Conservation (phyloP, 2,888 invertebrate species). For the Hypselothyrea guttata region DNA sequence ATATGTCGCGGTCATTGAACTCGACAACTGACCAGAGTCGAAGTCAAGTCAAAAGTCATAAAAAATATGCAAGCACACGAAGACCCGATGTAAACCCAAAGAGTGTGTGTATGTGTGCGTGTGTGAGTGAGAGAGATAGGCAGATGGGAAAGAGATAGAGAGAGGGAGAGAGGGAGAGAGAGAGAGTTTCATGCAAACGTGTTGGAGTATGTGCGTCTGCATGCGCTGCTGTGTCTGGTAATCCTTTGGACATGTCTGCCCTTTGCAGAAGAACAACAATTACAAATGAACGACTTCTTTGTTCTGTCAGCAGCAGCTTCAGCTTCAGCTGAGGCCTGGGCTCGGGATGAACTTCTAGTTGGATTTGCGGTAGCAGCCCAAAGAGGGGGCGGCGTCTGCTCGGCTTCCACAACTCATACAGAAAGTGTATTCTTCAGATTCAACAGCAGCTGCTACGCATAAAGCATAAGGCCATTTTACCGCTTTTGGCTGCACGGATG, state of each 20-base stretch:
- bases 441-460: conserved; percentile 71
- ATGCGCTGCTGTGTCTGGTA: conserved; percentile 45
- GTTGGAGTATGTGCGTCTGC: conserved; percentile 55
- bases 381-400: conserved; percentile 63
- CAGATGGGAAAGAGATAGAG: neutral
- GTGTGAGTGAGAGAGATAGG: no score
- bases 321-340: conserved; percentile 25
- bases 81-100: conserved; percentile 44
- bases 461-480: conserved; percentile 60
- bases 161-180: conserved; percentile 11
- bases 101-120: no score
- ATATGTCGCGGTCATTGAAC: conserved; percentile 61
- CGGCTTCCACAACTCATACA: conserved; percentile 29
- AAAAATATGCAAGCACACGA: conserved; percentile 67
- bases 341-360: conserved; percentile 39
- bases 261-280: conserved; percentile 74
- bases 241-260: conserved; percentile 59
- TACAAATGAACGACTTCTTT: conserved; percentile 81
- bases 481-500: conserved; percentile 41
- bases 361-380: conserved; percentile 68
- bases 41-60: conserved; percentile 74
- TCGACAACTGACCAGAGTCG: conserved; percentile 51
- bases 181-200: conserved; percentile 21
- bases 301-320: conserved; percentile 75
- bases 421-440: conserved; percentile 13